A percentile compares a stretch with the other conserved stretches of the same genome.
These are phyloP conservation scores for Pelusios castaneus DNA, from an alignment of 2,113 vertebrate species.

Conservation along the genomic window DNA sequence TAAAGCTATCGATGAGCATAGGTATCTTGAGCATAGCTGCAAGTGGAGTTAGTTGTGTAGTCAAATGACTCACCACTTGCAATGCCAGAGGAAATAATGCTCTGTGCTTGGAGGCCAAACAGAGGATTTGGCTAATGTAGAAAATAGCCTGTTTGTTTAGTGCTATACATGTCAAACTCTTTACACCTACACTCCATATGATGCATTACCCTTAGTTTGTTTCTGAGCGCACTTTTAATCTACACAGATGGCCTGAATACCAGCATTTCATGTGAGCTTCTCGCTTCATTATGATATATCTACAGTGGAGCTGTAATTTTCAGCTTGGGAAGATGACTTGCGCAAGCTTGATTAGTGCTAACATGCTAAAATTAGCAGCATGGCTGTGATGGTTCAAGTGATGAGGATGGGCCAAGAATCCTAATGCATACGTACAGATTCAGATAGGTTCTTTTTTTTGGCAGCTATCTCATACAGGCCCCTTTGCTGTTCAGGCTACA, in stretches of 20 bases:
- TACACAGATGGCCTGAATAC: slow-evolving; percentile 23
- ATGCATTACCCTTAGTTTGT: background rate
- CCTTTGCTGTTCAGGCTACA: background rate
- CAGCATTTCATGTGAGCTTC: background rate
- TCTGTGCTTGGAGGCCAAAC: background rate
- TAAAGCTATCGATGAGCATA: background rate
- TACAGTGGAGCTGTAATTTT: background rate
- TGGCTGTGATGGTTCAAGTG: background rate
- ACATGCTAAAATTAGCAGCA: background rate
- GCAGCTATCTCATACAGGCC: background rate
- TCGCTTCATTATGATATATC: background rate
- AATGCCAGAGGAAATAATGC: background rate
- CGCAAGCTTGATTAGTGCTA: background rate
- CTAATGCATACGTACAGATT: background rate
- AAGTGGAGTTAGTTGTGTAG: background rate
- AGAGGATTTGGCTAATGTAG: background rate
- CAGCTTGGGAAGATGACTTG: background rate
- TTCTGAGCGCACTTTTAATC: background rate
- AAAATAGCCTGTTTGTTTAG: background rate
- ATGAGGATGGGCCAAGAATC: background rate
- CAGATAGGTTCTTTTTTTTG: background rate
- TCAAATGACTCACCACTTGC: background rate
- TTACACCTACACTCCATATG: background rate
- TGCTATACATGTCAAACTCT: rapidly evolving
- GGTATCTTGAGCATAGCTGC: background rate